Conservation (phyloP, 1,140 invertebrate species). For the Acromyrmex charruanus region DNA sequence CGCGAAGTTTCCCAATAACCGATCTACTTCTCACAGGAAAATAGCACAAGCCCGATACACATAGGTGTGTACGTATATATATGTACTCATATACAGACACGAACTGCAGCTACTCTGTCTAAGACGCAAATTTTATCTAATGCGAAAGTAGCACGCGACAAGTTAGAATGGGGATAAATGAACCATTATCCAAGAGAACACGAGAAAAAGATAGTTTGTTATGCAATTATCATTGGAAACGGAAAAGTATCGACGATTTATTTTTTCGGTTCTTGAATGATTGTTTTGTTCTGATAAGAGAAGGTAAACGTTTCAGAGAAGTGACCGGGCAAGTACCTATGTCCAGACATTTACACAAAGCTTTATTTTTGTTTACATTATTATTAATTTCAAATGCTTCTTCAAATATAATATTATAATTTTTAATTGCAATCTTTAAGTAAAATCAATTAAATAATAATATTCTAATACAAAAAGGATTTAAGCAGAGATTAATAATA, state of each 20-base stretch:
- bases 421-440: too few species aligned
- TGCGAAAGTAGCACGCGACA: constrained; percentile 42
- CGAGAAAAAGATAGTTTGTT: neutral
- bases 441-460: too few species aligned
- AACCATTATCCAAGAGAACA: neutral
- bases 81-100: neutral
- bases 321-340: too few species aligned
- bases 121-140: constrained; percentile 56
- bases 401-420: too few species aligned
- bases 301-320: too few species aligned
- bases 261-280: neutral
- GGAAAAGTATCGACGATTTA: neutral
- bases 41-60: constrained; percentile 35
- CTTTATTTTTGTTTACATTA: too few species aligned
- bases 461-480: too few species aligned
- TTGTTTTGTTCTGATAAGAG: neutral
- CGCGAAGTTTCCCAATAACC: constrained; percentile 74
- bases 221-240: neutral
- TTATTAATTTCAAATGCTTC: too few species aligned
- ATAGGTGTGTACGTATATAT: too few species aligned
- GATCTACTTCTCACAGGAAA: constrained; percentile 56
- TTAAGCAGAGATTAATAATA: too few species aligned
- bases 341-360: too few species aligned
- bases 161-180: neutral
- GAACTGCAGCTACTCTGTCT: neutral